Conservation (phyloP, 2,888 invertebrate genomes). For the Trimorus sp. region DNA sequence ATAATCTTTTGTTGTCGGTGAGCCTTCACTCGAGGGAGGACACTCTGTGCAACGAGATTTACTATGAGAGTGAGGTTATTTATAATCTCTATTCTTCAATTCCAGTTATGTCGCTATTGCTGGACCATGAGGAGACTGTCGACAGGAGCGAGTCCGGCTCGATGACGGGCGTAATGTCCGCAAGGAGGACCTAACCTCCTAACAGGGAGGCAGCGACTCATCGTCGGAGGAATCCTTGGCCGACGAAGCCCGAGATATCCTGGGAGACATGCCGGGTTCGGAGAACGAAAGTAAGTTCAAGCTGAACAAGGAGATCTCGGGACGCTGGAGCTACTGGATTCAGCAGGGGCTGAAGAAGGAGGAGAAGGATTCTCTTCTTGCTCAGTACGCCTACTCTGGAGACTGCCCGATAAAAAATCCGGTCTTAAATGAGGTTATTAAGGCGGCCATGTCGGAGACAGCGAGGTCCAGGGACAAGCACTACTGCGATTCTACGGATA, state of each 20-base stretch:
- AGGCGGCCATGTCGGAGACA: conserved; percentile 7
- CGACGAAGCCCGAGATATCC: background rate
- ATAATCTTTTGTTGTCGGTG: background rate
- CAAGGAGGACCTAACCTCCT: background rate
- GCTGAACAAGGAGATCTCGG: background rate
- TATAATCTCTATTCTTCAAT: background rate
- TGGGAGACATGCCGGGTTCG: background rate
- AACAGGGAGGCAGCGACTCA: background rate
- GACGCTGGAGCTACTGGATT: background rate
- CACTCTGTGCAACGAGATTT: too few species aligned
- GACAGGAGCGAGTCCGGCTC: background rate
- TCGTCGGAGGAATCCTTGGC: background rate
- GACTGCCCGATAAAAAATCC: conserved; percentile 5
- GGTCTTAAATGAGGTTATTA: background rate
- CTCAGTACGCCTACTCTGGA: conserved; percentile 2
- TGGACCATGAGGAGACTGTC: background rate
- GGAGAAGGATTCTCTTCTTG: background rate
- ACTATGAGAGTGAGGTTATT: background rate
- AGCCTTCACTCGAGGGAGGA: background rate
- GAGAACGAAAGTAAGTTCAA: background rate
- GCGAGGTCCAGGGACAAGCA: conserved; percentile 9
- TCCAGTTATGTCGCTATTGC: background rate
- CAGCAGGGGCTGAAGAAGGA: conserved; percentile 11
- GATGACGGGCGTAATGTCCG: background rate
- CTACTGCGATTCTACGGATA: background rate